phyloP scores from a whole-genome alignment of 2,113 vertebrate genomes.

The Oryzias woworae region DNA sequence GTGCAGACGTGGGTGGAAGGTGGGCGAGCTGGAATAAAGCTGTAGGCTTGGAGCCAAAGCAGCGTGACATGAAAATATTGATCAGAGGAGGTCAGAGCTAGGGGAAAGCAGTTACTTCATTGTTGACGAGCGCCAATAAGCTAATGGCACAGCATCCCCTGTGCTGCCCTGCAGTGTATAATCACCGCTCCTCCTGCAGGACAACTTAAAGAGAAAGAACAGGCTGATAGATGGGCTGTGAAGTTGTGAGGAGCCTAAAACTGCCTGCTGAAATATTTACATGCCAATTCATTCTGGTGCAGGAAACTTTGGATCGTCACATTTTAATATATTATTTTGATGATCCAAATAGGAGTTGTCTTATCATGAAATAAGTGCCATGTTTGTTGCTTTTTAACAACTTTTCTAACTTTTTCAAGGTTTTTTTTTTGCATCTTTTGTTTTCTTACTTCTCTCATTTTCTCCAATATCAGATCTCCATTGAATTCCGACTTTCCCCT shows the following conservation, averaged over 20 bases:
- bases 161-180: conserved; percentile 34
- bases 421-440: neutral
- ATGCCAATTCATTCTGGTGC: conserved; percentile 7
- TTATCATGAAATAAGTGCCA: neutral
- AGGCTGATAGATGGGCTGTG: conserved; percentile 22
- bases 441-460: neutral
- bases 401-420: neutral
- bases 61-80: conserved; percentile 39
- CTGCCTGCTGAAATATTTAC: conserved; percentile 33
- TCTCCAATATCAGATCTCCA: conserved; percentile 1
- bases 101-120: conserved; percentile 57
- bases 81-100: conserved; percentile 53
- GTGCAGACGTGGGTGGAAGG: neutral
- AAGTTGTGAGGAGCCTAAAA: conserved; percentile 9
- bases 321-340: neutral
- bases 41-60: conserved; percentile 19
- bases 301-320: conserved; percentile 16
- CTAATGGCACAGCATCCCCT: conserved; percentile 34
- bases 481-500: neutral
- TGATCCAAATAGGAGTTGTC: neutral
- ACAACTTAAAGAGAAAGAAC: neutral
- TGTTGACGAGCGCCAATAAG: conserved; percentile 60
- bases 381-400: neutral
- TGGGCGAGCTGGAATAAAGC: conserved; percentile 26
- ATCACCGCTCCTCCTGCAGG: conserved; percentile 51